phyloP scores from a whole-genome alignment of 2,888 invertebrate species.

The Dryobota labecula region DNA sequence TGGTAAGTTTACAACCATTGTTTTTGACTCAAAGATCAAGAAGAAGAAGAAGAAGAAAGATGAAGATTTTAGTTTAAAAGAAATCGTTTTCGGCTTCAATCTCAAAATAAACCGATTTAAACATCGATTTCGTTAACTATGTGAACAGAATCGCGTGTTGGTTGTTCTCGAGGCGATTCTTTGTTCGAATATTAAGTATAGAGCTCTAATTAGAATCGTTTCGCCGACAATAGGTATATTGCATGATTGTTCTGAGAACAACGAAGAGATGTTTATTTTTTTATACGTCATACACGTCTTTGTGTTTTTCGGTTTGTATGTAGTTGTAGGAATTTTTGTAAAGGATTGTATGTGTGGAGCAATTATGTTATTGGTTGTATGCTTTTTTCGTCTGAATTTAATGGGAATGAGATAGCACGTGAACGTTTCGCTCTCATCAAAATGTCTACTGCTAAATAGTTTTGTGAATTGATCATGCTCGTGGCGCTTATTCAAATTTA shows the following conservation, averaged over 20 bases:
- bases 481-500: neutral
- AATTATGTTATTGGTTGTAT: conserved; percentile 19
- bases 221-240: conserved; percentile 70
- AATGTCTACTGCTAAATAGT: neutral
- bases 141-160: conserved; percentile 77
- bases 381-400: conserved; percentile 6
- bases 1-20: neutral
- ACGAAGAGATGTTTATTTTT: conserved; percentile 58
- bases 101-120: conserved; percentile 55
- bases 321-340: conserved; percentile 38
- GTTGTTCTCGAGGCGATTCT: conserved; percentile 68
- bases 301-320: conserved; percentile 46
- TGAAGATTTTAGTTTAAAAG: too few relatives aligned
- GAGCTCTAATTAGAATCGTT: conserved; percentile 71
- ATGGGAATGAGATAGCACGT: neutral
- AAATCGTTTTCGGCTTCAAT: conserved; percentile 21
- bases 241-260: conserved; percentile 68
- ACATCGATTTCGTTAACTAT: conserved; percentile 68
- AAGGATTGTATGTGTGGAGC: conserved; percentile 21
- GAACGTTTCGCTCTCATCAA: neutral
- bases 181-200: conserved; percentile 71
- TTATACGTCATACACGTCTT: conserved; percentile 44
- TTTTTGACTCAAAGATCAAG: neutral
- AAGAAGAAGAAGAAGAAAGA: too few relatives aligned
- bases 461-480: neutral